Evolutionary conservation across 2,113 vertebrate species (phyloP), one percentile per base, ranked within the genome.

Genomic region (Triplophysa tibetana): DNA sequence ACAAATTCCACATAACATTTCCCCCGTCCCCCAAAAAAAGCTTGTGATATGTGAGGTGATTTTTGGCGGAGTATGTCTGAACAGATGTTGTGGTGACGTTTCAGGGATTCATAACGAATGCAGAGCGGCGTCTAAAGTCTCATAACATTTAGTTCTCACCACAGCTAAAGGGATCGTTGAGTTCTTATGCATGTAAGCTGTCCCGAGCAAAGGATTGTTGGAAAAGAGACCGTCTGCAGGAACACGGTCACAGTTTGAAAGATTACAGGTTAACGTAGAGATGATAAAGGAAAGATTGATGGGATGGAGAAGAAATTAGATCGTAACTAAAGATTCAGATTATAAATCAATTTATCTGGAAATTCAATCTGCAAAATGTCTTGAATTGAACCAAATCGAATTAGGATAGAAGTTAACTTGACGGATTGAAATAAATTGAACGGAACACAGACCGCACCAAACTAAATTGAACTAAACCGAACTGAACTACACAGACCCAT

Each of bases 131-230:
- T 77, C 50, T 56, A 23, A 19, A 14, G 54, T 78, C 48, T 70
- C 41, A 63, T 41, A 48, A 38, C 67, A 70, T 26, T 63, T 29
- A 50, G 19, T 10, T 33, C 14, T 48, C 23, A 45, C 23, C 33
- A 26, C 69, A 41, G 65, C 54, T 70, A 48, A 63, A 52, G n/a
- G 56, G 41, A 78, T 70, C 24, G 21, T 63, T 9, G 43, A 38
- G 43, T 74, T 61, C 54, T 74, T 16, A 43, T 17, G 8, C 56
- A 54, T 70, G 58, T 79, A 54, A 70, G 23, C 67, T 63, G 17
- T 48, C 43, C 58, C 38, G 43, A 13, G 70, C 29, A 41, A 16
- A 52, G 8, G 38, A 70, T 48, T 52, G 17, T 29, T 24, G 66
- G 33, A 62, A 8, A 50, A 21, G 56, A 56, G 56, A 41, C 45